Base-by-base conservation (phyloP, 1,140 invertebrate genomes). In the Lordiphosa clarofinis region DNA sequence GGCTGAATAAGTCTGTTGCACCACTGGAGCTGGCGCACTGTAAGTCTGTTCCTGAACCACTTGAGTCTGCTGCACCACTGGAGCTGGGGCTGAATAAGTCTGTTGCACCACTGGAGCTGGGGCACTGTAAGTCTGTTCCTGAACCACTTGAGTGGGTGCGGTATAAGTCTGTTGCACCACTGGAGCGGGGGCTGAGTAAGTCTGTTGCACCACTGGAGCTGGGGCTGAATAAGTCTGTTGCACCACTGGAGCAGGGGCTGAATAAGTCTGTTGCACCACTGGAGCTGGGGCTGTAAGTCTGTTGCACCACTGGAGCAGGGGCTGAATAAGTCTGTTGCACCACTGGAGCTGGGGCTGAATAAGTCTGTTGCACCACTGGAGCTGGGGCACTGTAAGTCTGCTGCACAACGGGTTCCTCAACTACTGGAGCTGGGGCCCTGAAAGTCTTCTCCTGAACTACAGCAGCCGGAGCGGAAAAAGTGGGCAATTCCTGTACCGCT, bases 61-160 rank as follows among this genome's bases (percentile, higher is more conserved):
- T 13, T 11, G 10, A 49, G 56, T n/a, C 42, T 28, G 42, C 3
- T 44, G 24, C 3, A 31, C 42, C 8, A 21, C 54, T 13, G 24
- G 10, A 49, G 56, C 56, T 1, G 56, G 73, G 38, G 55, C 65
- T 13, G 21, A 24, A 33, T 12, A 39, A 5, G 19, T 40, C 12
- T 58, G 44, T 1, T 40, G 31, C 0, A 37, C 33, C 0, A 36
- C 33, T 0, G 11, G 61, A 36, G 38, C 58, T 28, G 48, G 63
- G 24, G 61, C 68, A 31, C 10, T 28, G 40, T 28, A 56, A 0
- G 59, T 56, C 21, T 73, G 58, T 12, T 56, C 42, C 2, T 15
- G 15, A 15, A 46, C 36, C 2, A 46, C 38, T 1, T 60, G 60
- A 44, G 61, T 56, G 0, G 49, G 38, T 19, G 50, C 65, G 4